Conservation (phyloP, 1,140 invertebrate species). For the Drosophila bocki region DNA sequence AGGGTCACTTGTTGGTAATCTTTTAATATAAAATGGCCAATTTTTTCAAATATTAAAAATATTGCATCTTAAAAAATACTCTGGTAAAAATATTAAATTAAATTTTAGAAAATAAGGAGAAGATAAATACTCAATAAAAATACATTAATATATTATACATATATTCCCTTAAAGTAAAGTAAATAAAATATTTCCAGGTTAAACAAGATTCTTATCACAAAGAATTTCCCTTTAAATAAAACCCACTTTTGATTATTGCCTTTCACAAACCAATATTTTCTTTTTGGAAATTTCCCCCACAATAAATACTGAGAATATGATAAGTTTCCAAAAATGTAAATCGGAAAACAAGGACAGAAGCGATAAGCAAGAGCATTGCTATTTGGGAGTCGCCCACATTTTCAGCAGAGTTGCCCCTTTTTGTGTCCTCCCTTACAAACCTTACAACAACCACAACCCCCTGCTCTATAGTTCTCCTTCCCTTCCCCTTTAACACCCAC, state of each 20-base stretch:
- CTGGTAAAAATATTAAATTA: no score
- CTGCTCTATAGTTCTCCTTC: neutral
- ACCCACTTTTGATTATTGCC: neutral
- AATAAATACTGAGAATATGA: constrained; percentile 24
- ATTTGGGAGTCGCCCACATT: constrained; percentile 17
- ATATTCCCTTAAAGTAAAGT: no score
- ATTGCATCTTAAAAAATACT: no score
- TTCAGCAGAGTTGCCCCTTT: neutral
- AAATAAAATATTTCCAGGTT: neutral
- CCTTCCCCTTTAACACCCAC: neutral
- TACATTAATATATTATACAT: no score
- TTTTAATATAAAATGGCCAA: no score
- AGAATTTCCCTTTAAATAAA: neutral
- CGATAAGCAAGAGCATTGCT: constrained; percentile 22
- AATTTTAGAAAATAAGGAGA: no score
- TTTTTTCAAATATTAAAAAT: no score
- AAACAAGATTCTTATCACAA: neutral
- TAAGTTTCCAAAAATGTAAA: constrained; percentile 34
- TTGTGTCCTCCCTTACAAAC: neutral
- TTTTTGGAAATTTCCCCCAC: neutral
- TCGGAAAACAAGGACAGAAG: constrained; percentile 27
- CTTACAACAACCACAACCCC: constrained; percentile 18
- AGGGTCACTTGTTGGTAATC: no score
- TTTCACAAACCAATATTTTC: neutral
- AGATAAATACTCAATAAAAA: no score